Conservation (phyloP, 2,113 vertebrate species). For the Hippocampus comes region DNA sequence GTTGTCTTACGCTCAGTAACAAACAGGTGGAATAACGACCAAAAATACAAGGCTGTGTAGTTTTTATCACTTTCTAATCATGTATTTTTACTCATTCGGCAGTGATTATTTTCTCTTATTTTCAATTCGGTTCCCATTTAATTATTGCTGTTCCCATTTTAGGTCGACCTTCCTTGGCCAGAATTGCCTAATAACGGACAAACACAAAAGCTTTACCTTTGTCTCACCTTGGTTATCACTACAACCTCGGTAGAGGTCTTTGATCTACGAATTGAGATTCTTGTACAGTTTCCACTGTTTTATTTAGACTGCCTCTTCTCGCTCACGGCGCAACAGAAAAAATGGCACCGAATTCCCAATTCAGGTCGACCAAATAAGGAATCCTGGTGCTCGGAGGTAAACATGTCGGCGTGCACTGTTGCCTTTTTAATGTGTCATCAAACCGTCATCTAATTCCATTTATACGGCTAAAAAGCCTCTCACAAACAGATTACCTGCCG, state of each 20-base stretch:
- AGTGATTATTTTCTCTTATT: not conserved
- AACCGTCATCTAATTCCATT: constrained; percentile 73
- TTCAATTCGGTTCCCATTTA: not conserved
- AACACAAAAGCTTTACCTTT: not conserved
- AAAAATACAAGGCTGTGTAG: no score
- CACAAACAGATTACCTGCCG: constrained; percentile 77
- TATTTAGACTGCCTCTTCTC: not conserved
- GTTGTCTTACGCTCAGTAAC: not conserved
- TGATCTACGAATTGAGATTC: not conserved
- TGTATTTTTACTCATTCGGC: no score
- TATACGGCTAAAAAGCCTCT: constrained; percentile 70
- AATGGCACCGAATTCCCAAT: constrained; percentile 52
- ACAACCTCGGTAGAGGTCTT: not conserved
- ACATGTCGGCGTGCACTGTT: constrained; percentile 18
- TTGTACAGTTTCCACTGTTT: constrained; percentile 1
- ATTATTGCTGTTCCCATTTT: not conserved
- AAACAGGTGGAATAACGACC: not conserved
- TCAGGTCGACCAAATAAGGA: constrained; percentile 55
- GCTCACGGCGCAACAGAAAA: constrained; percentile 14
- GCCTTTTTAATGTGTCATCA: constrained; percentile 64
- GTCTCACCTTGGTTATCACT: not conserved
- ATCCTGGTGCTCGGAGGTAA: constrained; percentile 29
- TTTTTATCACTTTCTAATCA: no score
- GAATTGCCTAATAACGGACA: not conserved
- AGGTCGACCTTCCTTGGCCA: not conserved